phyloP scores from a whole-genome alignment of 1,140 invertebrate genomes.

The Ostrea denselamellosa region DNA sequence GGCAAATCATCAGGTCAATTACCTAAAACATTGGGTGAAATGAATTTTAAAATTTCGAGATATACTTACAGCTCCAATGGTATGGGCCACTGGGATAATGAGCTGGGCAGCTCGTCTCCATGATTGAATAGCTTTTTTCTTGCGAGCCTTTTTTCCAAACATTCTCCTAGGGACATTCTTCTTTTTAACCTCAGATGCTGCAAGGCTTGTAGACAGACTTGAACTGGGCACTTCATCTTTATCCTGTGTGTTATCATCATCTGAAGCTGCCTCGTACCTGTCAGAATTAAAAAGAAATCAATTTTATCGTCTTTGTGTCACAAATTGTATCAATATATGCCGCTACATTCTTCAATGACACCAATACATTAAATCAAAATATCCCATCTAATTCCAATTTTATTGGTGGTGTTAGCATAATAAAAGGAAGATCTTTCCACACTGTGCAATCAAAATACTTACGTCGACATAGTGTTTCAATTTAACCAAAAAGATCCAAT shows the following conservation, averaged over 20 bases:
- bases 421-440: background rate
- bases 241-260: background rate
- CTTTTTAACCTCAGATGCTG: background rate
- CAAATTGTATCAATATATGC: background rate
- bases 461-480: background rate
- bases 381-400: background rate
- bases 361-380: background rate
- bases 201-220: background rate
- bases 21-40: too few relatives aligned
- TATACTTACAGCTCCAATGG: background rate
- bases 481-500: background rate
- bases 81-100: slow-evolving; percentile 5
- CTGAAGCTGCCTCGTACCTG: background rate
- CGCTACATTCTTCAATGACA: background rate
- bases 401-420: background rate
- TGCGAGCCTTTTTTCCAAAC: background rate
- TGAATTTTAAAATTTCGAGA: background rate
- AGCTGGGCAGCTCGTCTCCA: slow-evolving; percentile 4
- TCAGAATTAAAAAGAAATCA: slow-evolving; percentile 4
- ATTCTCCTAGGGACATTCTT: background rate
- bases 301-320: background rate
- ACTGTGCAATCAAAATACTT: background rate
- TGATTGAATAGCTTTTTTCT: background rate
- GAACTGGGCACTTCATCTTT: slow-evolving; percentile 9
- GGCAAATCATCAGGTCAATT: too few relatives aligned